Evolutionary conservation across 2,888 invertebrate genomes (phyloP), one percentile per base, ranked within the genome.

Genomic region (Nomada fabriciana): DNA sequence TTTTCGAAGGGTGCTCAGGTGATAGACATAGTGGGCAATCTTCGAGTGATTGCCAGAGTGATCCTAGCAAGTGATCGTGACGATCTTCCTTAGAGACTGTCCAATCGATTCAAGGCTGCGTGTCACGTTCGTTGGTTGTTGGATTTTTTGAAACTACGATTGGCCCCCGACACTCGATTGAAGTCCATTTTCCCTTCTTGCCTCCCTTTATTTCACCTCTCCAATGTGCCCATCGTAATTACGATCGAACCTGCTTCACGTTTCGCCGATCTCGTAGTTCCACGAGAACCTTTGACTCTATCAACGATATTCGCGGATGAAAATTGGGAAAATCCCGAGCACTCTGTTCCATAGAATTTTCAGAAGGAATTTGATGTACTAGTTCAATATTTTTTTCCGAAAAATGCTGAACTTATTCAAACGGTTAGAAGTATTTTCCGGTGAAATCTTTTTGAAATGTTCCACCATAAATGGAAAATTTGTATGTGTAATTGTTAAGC

Each of bases 41-140:
- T 57, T 36, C 50, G 53, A 13, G 69, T 74, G 77, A 81, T 77
- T 77, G 77, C 64, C 57, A n/a, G 50, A 61, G 42, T 65, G 65
- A 73, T 65, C 69, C 59, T 60, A 42, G 29, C 59, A 47, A 43
- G 36, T 50, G 57, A 76, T 57, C 50, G 23, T 50, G 50, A n/a
- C 59, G 23, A 70, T 70, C 71, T 63, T 64, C 53, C 29, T 7
- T 20, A 25, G 68, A 10, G 50, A 42, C 23, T 60, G 42, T 23
- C 15, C 55, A 18, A 20, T 23, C 60, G 42, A 53, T 60, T 68
- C 60, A 42, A 42, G n/a, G 13, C 42, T 42, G 5, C 50, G 65
- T 36, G 36, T 74, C 59, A 68, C 75, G 75, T 68, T 43, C 67
- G 7, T 25, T 59, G 50, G 36, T 70, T 53, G 65, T 60, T 59